Conservation (phyloP, 2,797 vertebrate species). For the Crotalus adamanteus region DNA sequence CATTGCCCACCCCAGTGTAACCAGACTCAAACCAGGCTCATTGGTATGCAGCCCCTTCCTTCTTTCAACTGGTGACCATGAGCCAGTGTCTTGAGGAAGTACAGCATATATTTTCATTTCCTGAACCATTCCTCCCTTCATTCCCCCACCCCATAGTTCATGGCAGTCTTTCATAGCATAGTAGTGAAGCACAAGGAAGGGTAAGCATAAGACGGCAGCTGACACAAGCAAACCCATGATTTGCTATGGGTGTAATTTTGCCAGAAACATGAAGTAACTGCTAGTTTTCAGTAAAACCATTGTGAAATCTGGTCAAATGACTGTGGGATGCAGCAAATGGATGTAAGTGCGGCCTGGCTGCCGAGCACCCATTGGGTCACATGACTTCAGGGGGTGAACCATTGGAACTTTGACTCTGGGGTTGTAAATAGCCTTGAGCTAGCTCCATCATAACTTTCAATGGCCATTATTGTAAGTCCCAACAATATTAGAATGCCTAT, state of each 20-base stretch:
- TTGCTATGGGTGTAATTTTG: background rate
- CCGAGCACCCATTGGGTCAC: background rate
- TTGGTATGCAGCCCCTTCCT: background rate
- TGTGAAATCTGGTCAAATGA: background rate
- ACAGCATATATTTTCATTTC: background rate
- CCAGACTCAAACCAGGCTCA: background rate
- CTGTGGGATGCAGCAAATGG: background rate
- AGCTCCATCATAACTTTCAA: background rate
- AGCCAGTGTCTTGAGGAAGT: background rate
- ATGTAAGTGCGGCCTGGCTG: background rate
- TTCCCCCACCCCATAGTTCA: background rate
- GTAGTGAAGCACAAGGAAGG: background rate
- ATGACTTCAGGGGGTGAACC: background rate
- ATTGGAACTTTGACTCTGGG: background rate
- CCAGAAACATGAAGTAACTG: background rate
- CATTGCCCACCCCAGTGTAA: background rate
- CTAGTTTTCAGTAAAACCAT: background rate
- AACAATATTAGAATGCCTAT: conserved; percentile 70
- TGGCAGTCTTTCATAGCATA: background rate
- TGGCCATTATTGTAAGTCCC: conserved; percentile 51
- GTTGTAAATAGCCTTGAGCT: background rate
- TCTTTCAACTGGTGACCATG: background rate
- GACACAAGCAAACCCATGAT: background rate
- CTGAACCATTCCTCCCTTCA: background rate
- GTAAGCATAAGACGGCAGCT: background rate